Percentiles rank a stretch among this genome's conserved stretches.
Conservation (phyloP, 2,888 invertebrate species). For the Microdon myrmicae region DNA sequence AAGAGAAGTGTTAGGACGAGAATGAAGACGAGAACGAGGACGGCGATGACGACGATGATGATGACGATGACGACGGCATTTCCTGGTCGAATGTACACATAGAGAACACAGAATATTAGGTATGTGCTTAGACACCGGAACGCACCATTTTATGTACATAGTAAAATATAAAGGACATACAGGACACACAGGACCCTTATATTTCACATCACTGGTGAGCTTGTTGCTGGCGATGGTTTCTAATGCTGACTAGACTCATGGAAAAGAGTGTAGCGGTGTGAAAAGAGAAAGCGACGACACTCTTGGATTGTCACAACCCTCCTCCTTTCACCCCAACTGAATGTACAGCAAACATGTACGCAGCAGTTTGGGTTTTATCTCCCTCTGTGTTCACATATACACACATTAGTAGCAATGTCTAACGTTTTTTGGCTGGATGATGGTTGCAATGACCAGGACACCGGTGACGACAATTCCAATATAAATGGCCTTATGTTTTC, state of each 20-base stretch:
- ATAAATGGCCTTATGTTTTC: conserved; percentile 46
- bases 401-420: conserved; percentile 9
- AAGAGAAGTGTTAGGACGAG: no score
- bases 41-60: conserved; percentile 47
- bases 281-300: conserved; percentile 10
- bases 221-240: conserved; percentile 6
- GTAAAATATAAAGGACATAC: conserved; percentile 18
- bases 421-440: conserved; percentile 17
- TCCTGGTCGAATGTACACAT: conserved; percentile 49
- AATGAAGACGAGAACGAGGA: not conserved
- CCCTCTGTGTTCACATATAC: conserved; percentile 6
- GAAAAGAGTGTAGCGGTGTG: not conserved
- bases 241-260: conserved; percentile 26
- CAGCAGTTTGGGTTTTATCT: conserved; percentile 11
- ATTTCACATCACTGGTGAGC: conserved; percentile 17
- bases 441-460: conserved; percentile 46
- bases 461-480: conserved; percentile 47
- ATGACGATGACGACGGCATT: conserved; percentile 62
- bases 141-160: conserved; percentile 25
- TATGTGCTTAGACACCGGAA: conserved; percentile 37
- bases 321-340: not conserved
- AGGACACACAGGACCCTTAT: conserved; percentile 37
- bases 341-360: conserved; percentile 24
- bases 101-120: conserved; percentile 36
- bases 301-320: conserved; percentile 21